Base-by-base conservation (phyloP, 2,888 invertebrate species). In the Idaea biselata region DNA sequence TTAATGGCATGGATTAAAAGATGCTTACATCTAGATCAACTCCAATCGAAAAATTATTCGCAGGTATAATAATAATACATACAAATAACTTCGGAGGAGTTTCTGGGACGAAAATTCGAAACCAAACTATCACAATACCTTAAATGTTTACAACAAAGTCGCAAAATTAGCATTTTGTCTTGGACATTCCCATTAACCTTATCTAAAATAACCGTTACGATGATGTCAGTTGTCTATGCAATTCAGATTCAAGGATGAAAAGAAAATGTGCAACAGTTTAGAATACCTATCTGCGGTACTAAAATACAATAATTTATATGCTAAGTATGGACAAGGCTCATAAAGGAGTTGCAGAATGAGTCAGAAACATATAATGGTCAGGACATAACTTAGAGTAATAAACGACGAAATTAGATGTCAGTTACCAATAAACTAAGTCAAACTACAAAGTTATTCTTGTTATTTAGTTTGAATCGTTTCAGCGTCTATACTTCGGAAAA, bases 171-270 rank as follows among this genome's bases (percentile, higher is more conserved):
- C 68, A 71, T 72, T 66, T 56, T 54, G 58, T 60, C 44, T 65
- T 63, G 63, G 64, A 60, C 60, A 63, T 8, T 63, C 65, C 64
- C 67, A 69, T 63, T 70, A 68, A 73, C 71, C 69, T 73, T 69
- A 69, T 67, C 61, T 63, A 61, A 66, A 65, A 60, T 60, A 44
- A 73, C 71, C 66, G 69, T 71, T 70, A 70, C 31, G 53, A 66
- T 72, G 71, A 68, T 67, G 68, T 70, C 66, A 71, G 62, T 33
- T 62, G 60, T 59, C 59, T 65, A 64, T 67, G 67, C 63, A 64
- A 69, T 60, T 58, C 64, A 59, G 58, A 65, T 66, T 62, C 66
- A 66, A 69, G 62, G 66, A 66, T 67, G 58, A 62, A 18, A 18
- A n/a, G 56, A 55, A 55, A 55, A 55, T 55, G 55, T 55, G 57